Percentiles rank a stretch among this genome's conserved stretches.
These are phyloP conservation scores for Drosophila mettleri DNA, from an alignment of 2,888 invertebrate species.

Conservation along the genomic window DNA sequence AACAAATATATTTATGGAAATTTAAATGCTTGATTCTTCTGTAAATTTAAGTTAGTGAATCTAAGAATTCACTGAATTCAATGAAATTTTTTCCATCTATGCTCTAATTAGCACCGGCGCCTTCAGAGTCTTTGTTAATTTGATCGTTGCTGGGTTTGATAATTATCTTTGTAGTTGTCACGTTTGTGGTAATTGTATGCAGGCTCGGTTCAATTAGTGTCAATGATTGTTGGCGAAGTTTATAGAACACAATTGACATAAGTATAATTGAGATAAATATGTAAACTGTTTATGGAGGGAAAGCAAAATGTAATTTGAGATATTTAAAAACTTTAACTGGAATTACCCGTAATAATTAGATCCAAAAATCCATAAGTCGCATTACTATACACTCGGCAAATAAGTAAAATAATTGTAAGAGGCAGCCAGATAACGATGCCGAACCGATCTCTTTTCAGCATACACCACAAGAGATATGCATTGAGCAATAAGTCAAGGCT, in stretches of 20 bases:
- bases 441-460: background rate
- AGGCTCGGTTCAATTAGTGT: background rate
- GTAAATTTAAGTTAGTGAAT: background rate
- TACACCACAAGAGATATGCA: conserved; percentile 8
- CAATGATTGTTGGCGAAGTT: conserved; percentile 5
- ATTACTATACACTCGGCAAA: background rate
- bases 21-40: background rate
- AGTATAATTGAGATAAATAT: conserved; percentile 5
- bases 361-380: conserved; percentile 11
- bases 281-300: background rate
- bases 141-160: background rate
- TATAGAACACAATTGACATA: conserved; percentile 1
- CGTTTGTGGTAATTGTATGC: background rate
- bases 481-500: conserved; percentile 6
- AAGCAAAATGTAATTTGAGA: background rate
- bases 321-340: too few species aligned
- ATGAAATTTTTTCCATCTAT: background rate
- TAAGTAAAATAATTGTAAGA: background rate
- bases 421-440: conserved; percentile 4
- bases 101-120: background rate
- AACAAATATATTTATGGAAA: background rate
- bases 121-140: background rate
- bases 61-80: too few species aligned
- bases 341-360: conserved; percentile 1
- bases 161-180: background rate